A percentile compares a stretch with the other conserved stretches of the same genome.
phyloP scores from a whole-genome alignment of 2,113 vertebrate species.

The Bothrops jararaca region DNA sequence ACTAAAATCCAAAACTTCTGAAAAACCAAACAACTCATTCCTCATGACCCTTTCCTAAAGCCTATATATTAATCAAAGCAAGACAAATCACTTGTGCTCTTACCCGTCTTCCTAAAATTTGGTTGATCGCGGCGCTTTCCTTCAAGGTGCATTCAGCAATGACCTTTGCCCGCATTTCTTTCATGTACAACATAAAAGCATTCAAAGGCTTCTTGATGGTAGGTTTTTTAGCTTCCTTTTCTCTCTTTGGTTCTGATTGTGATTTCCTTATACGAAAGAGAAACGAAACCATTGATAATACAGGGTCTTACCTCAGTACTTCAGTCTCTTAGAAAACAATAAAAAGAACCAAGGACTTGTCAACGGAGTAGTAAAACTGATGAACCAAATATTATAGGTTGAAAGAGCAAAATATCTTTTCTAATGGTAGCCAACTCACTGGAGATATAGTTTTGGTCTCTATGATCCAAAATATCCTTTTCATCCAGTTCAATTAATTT shows the following conservation, averaged over 20 bases:
- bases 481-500: neutral
- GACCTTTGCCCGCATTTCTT: slow-evolving; percentile 98
- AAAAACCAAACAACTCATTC: neutral
- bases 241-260: slow-evolving; percentile 87
- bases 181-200: slow-evolving; percentile 99
- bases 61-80: neutral
- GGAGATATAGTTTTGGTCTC: neutral
- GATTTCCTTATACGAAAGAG: slow-evolving; percentile 77
- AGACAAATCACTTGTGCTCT: slow-evolving; percentile 42
- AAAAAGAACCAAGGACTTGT: neutral
- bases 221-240: slow-evolving; percentile 97
- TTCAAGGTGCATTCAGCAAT: slow-evolving; percentile 98
- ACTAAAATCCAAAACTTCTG: neutral
- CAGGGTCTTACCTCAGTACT: neutral
- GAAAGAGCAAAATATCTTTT: neutral
- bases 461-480: neutral
- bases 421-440: neutral
- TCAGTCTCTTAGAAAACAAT: neutral
- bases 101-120: slow-evolving; percentile 95
- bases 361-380: neutral
- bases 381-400: neutral
- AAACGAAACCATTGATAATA: slow-evolving; percentile 24
- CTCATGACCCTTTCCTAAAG: too few species aligned
- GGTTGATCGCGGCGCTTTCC: slow-evolving; percentile 97
- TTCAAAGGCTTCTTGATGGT: slow-evolving; percentile 99